These are phyloP conservation scores for Apostichopus leukothele DNA, from an alignment of 53 echinoderm and acorn worm genomes.

Conservation along the genomic window DNA sequence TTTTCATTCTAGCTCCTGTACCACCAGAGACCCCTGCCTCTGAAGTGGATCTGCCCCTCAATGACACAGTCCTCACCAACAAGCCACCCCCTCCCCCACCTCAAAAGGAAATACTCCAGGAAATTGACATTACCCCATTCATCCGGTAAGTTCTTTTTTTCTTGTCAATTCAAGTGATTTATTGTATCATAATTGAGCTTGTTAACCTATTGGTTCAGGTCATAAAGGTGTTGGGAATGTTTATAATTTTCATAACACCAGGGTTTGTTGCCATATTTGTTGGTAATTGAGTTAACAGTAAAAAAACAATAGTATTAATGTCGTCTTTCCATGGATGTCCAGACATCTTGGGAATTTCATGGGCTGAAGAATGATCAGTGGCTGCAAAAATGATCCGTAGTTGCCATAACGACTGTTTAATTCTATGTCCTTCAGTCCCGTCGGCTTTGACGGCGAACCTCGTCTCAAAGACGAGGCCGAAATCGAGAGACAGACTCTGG, in stretches of 20 bases:
- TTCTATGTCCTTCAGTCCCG: conserved; percentile 50
- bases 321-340: not conserved
- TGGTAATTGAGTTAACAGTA: no score
- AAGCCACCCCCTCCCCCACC: conserved; percentile 96
- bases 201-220: no score
- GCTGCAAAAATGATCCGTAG: not conserved
- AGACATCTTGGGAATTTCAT: not conserved
- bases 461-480: conserved; percentile 75
- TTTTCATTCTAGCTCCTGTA: not conserved
- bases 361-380: not conserved
- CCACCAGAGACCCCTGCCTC: conserved; percentile 74
- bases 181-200: no score
- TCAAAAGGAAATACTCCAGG: conserved; percentile 80
- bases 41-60: conserved; percentile 65
- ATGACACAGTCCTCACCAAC: conserved; percentile 80
- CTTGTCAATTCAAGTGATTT: no score
- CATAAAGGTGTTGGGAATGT: no score
- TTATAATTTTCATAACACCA: no score
- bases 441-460: conserved; percentile 71
- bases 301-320: no score
- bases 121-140: conserved; percentile 78
- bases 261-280: no score
- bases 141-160: conserved; percentile 56
- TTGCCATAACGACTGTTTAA: not conserved
- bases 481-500: conserved; percentile 73